Evolutionary conservation across 2,888 invertebrate species (phyloP), one percentile per base, ranked within the genome.

Genomic region (Drosophila suboccidentalis): DNA sequence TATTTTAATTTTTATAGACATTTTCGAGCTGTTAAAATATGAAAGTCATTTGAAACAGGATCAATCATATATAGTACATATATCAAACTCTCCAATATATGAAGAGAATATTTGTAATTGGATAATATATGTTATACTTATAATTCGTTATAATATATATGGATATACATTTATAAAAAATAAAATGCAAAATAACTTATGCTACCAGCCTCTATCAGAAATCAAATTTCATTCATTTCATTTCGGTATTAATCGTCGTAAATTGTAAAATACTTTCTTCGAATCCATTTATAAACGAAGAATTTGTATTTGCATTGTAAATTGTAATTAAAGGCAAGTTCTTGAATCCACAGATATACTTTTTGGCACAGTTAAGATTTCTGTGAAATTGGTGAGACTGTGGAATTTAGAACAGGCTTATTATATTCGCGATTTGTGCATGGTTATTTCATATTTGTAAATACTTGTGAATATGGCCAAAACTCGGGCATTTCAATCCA

Each of bases 181-280:
- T 38, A 54, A 36, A 34, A 26, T 43, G 43, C 8, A 47, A 47
- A 58, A 32, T 22, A 39, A 32, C 36, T 53, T 60, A 68, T 53
- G 10, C 41, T 63, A 68, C 39, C 63, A 68, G 64, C 57, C 64
- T 62, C 64, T 34, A 29, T 57, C 22, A 15, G 55, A 68, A 74
- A 68, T 50, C 29, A 60, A 60, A 39, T 74, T 60, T 65, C 74
- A 59, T 67, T 77, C 44, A 47, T 62, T 62, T 67, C 51, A 44
- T 58, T 77, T 26, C 72, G 54, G 46, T 55, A 41, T 73, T 57
- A 51, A 44, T 53, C 58, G 15, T 49, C 41, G 32, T 41, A 19
- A 34, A 46, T 51, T 41, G 32, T 57, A 62, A 50, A 57, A 50
- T 38, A 34, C 44, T 10, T 62, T 39, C 44, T n/a, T 22, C 22